A percentile compares a stretch with the other conserved stretches of the same genome.
Conservation (phyloP, 2,113 vertebrate species). For the Pongo pygmaeus region DNA sequence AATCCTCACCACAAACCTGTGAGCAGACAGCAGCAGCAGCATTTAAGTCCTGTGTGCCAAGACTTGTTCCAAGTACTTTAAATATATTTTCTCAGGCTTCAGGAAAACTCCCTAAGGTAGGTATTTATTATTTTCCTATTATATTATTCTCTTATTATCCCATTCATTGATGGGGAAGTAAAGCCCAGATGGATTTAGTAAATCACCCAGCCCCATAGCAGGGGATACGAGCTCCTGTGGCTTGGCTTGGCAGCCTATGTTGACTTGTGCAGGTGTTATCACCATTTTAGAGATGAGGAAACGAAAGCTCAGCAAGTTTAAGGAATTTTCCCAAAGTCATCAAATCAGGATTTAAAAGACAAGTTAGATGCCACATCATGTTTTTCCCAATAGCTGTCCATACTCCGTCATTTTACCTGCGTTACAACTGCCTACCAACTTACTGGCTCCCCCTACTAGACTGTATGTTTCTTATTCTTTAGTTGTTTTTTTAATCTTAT, state of each 20-base stretch:
- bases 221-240: neutral
- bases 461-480: neutral
- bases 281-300: neutral
- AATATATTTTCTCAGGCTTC: neutral
- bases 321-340: neutral
- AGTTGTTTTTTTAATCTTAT: neutral
- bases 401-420: neutral
- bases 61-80: neutral
- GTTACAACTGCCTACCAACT: neutral
- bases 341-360: neutral
- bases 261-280: neutral
- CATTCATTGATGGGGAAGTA: neutral
- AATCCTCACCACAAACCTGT: neutral
- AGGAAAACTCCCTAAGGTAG: neutral
- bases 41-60: neutral
- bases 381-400: neutral
- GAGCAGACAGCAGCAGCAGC: neutral
- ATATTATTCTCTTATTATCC: no score
- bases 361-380: neutral
- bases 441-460: neutral
- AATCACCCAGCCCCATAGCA: neutral
- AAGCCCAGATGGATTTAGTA: neutral
- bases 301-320: neutral
- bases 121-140: neutral
- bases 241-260: neutral